Evolutionary conservation across 1,140 invertebrate species (phyloP).

Genomic region (Epicauta chinensis): DNA sequence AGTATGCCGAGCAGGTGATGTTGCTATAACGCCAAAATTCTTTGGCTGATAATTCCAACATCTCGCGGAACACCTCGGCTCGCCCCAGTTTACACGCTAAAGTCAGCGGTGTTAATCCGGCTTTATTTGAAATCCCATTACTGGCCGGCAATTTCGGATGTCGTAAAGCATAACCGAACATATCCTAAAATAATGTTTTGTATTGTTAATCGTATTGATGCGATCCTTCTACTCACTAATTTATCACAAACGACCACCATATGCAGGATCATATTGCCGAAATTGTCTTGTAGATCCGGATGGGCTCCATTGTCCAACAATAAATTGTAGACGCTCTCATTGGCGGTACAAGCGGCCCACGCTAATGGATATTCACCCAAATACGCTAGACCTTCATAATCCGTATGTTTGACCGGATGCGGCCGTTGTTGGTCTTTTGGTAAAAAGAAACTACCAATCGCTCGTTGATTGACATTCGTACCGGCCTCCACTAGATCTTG

Average conservation of each 20-base stretch:
- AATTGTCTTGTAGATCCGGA: slow-evolving; percentile 85
- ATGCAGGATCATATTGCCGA: slow-evolving; percentile 95
- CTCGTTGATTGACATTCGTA: slow-evolving; percentile 85
- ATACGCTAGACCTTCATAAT: slow-evolving; percentile 94
- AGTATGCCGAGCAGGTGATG: slow-evolving; percentile 98
- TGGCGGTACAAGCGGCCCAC: slow-evolving; percentile 94
- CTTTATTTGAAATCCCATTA: slow-evolving; percentile 79
- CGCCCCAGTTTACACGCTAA: slow-evolving; percentile 90
- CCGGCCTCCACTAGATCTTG: slow-evolving; percentile 86
- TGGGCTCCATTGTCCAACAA: slow-evolving; percentile 86
- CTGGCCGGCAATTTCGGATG: slow-evolving; percentile 90
- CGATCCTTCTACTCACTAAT: slow-evolving; percentile 54
- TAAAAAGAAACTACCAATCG: slow-evolving; percentile 87
- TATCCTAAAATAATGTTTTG: slow-evolving; percentile 65
- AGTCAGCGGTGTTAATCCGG: slow-evolving; percentile 91
- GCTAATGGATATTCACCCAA: slow-evolving; percentile 93
- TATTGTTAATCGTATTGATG: too few relatives aligned
- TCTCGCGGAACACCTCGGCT: slow-evolving; percentile 93
- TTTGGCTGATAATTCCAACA: slow-evolving; percentile 90
- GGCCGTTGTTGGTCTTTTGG: slow-evolving; percentile 82
- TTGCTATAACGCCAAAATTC: slow-evolving; percentile 99
- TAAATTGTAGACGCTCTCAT: slow-evolving; percentile 96
- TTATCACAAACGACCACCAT: slow-evolving; percentile 98
- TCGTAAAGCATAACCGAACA: slow-evolving; percentile 95
- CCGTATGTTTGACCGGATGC: slow-evolving; percentile 68